Conservation (phyloP, 2,888 invertebrate species). For the Blera fallax region DNA sequence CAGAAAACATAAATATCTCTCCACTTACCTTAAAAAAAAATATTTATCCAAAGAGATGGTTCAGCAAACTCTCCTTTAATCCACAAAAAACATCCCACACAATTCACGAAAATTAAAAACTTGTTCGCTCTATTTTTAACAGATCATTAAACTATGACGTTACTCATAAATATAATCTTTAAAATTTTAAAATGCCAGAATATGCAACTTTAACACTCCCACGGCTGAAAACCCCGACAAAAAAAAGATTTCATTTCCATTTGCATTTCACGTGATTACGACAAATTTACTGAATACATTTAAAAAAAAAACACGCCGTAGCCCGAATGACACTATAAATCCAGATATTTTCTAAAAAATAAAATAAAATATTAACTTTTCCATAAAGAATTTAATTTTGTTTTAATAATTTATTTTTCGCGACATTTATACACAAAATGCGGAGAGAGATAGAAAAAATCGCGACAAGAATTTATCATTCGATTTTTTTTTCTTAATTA, state of each 20-base stretch:
- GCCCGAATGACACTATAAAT: not conserved
- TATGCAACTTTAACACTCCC: constrained; percentile 1
- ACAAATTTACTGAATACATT: not conserved
- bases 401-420: not conserved
- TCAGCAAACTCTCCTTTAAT: constrained; percentile 4
- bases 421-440: not conserved
- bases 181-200: not conserved
- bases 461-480: not conserved
- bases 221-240: not conserved
- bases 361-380: not conserved
- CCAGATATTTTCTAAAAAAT: not conserved
- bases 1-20: not conserved
- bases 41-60: constrained; percentile 7
- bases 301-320: not conserved
- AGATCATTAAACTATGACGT: not conserved
- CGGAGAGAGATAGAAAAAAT: not conserved
- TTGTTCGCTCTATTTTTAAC: not conserved
- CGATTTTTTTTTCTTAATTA: not conserved
- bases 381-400: not conserved
- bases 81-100: not conserved
- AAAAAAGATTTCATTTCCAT: not conserved
- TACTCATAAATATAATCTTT: not conserved
- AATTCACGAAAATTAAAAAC: not conserved
- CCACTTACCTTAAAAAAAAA: constrained; percentile 20
- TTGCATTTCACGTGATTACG: constrained; percentile 25